phyloP scores from a whole-genome alignment of 1,140 invertebrate species.

The Halictus rubicundus region DNA sequence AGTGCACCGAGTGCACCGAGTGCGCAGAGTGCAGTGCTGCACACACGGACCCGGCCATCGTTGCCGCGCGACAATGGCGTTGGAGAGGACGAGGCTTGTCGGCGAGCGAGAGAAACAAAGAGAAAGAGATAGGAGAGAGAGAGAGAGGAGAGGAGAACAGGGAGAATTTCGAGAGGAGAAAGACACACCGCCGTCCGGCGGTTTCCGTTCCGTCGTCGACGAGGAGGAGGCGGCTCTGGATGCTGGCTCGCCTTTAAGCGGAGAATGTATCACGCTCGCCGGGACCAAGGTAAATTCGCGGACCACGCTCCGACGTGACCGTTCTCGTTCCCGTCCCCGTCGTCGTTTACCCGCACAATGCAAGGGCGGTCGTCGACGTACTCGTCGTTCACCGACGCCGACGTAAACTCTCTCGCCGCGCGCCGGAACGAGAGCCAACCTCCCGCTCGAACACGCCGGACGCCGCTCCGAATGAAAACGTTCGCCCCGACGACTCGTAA shows the following conservation, averaged over 20 bases:
- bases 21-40: too few species aligned
- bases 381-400: constrained; percentile 22
- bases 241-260: constrained; percentile 17
- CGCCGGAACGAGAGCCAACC: too few species aligned
- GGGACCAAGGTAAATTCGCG: constrained; percentile 60
- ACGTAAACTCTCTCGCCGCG: not conserved
- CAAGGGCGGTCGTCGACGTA: constrained; percentile 6
- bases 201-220: not conserved
- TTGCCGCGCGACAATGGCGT: constrained; percentile 18
- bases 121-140: too few species aligned
- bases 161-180: constrained; percentile 44
- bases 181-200: constrained; percentile 22
- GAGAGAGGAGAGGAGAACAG: too few species aligned
- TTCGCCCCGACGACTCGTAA: constrained; percentile 4
- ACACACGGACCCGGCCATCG: constrained; percentile 12
- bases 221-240: constrained; percentile 21
- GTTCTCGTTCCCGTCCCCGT: constrained; percentile 5
- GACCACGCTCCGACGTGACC: constrained; percentile 24
- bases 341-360: constrained; percentile 4
- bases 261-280: constrained; percentile 53
- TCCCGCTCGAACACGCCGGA: not conserved
- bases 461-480: constrained; percentile 6
- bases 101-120: constrained; percentile 5
- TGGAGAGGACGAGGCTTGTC: constrained; percentile 18
- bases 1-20: too few species aligned